A percentile compares a stretch with the other conserved stretches of the same genome.
These are phyloP conservation scores for Oreocharis arfaki DNA, from an alignment of 2,113 vertebrate species.

Conservation along the genomic window DNA sequence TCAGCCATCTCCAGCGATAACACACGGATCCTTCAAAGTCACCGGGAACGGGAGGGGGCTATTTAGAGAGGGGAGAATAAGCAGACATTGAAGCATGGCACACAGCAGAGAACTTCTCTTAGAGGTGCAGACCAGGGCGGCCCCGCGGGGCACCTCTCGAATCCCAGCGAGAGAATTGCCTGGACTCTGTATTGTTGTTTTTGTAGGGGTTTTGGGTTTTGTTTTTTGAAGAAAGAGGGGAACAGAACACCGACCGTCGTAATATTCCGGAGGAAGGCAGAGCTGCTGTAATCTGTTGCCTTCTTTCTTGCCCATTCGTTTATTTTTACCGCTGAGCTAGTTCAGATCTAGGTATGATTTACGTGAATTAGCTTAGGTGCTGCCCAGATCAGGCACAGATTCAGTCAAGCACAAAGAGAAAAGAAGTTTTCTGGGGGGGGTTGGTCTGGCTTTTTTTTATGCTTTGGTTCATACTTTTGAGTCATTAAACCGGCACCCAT, in stretches of 20 bases:
- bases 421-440: neutral
- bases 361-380: neutral
- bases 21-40: conserved; percentile 26
- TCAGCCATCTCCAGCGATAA: conserved; percentile 18
- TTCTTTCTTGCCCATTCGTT: neutral
- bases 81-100: neutral
- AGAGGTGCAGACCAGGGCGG: neutral
- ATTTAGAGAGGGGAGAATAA: neutral
- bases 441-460: neutral
- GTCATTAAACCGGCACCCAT: conserved; percentile 50
- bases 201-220: neutral
- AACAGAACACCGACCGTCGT: neutral
- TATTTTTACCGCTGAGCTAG: neutral
- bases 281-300: neutral
- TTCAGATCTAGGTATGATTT: neutral
- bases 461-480: conserved; percentile 51
- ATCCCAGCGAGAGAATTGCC: neutral
- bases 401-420: conserved; percentile 13
- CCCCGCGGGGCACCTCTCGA: neutral
- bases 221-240: neutral
- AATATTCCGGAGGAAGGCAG: neutral
- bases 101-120: neutral
- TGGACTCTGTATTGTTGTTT: neutral
- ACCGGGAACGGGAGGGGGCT: neutral
- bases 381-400: neutral